Evolutionary conservation across 2,888 invertebrate species (phyloP).

Genomic region (Hypselothyrea guttata): DNA sequence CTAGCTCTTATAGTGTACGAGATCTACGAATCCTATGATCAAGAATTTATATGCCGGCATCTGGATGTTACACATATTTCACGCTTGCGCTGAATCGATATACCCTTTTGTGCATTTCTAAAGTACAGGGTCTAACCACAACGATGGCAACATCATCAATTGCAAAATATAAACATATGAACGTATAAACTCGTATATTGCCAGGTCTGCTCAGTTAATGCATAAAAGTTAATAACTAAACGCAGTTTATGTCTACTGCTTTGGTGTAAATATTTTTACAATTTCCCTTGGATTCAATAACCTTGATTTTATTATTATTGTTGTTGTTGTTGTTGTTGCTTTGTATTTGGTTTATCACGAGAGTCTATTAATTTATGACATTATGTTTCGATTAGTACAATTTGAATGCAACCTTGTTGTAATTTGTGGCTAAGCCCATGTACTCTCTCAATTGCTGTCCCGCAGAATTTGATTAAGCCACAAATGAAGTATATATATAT

Average conservation of each 20-base stretch:
- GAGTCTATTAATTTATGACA: slow-evolving; percentile 43
- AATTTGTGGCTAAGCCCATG: slow-evolving; percentile 21
- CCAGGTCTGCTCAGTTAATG: slow-evolving; percentile 42
- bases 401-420: slow-evolving; percentile 2
- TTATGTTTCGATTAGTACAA: slow-evolving; percentile 25
- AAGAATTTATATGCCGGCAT: too few species aligned
- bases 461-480: too few species aligned
- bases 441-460: too few species aligned
- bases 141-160: background rate
- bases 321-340: slow-evolving; percentile 25
- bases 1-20: too few species aligned
- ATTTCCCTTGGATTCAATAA: slow-evolving; percentile 48
- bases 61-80: too few species aligned
- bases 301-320: slow-evolving; percentile 53
- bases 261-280: slow-evolving; percentile 60
- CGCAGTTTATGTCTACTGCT: slow-evolving; percentile 12
- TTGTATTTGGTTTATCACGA: slow-evolving; percentile 44
- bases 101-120: too few species aligned
- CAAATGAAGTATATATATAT: too few species aligned
- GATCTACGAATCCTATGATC: too few species aligned
- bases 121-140: too few species aligned
- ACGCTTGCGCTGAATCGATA: too few species aligned
- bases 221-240: slow-evolving; percentile 61
- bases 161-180: slow-evolving; percentile 6
- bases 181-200: slow-evolving; percentile 12